Evolutionary conservation across 1,140 invertebrate species (phyloP), one percentile per base, ranked within the genome.

Genomic region (Brachionus rotundiformis): DNA sequence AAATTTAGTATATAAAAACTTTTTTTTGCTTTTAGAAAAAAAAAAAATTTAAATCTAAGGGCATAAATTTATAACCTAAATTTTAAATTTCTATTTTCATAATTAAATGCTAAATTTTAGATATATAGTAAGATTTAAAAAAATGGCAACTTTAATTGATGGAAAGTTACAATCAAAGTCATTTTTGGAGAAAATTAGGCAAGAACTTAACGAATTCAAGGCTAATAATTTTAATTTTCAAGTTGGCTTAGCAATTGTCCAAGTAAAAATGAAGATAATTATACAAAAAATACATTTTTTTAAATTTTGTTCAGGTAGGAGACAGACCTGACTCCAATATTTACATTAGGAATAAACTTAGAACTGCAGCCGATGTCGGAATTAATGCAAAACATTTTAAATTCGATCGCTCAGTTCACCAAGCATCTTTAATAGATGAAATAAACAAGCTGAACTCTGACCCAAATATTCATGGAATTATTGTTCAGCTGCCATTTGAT

Each of bases 301-400:
- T 68, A 10, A 4, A 2, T 23, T 23, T 7, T 61, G n/a, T 39
- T 23, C 82, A 91, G 89, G 96, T 99, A 44, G 97, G 97, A 1
- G 92, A 92, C 1, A 90, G 96, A 7, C 94, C 96, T 86, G 97
- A 99, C 89, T 98, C 96, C n/a, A 98, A 98, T 90, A 95, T 99
- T 6, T 99, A 99, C 87, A 99, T 99, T 86, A 90, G 93, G 47
- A 95, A 95, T 92, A 99, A 99, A 89, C 91, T 97, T 19, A 96
- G 94, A 88, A 93, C 94, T 6, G 95, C 96, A 0, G 90, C 89
- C 31, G 93, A 96, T 84, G 94, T 98, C 83, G 97, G 96, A 80
- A 95, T 98, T 39, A 86, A 90, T 19, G 93, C 93, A 0, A 89
- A 91, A 81, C 94, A 96, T 85, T 87, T 96, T 0, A 91, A 94